Evolutionary conservation across 1,140 invertebrate genomes (phyloP).

Genomic region (Drosophila pruinosa): DNA sequence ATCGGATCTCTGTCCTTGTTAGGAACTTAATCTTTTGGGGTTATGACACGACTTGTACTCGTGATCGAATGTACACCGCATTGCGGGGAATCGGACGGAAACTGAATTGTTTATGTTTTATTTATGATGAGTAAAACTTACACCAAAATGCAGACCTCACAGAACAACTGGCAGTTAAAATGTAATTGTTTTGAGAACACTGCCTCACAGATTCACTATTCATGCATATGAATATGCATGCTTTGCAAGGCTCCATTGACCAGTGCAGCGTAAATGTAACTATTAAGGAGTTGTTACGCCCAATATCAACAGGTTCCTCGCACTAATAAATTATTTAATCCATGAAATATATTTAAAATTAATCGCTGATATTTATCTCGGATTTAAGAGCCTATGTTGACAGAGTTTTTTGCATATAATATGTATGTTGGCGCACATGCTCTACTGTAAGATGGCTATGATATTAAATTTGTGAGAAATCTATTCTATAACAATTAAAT

Average conservation of each 20-base stretch:
- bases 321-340: slow-evolving; percentile 81
- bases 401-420: slow-evolving; percentile 49
- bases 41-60: too few relatives aligned
- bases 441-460: too few relatives aligned
- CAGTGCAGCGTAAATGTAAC: slow-evolving; percentile 68
- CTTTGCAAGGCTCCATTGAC: slow-evolving; percentile 26
- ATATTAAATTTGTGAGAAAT: too few relatives aligned
- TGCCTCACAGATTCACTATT: background rate
- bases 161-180: slow-evolving; percentile 75
- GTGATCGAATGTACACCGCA: background rate
- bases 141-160: slow-evolving; percentile 73
- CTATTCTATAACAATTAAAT: too few relatives aligned
- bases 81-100: slow-evolving; percentile 14
- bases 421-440: slow-evolving; percentile 34
- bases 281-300: slow-evolving; percentile 27
- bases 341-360: slow-evolving; percentile 80
- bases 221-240: background rate
- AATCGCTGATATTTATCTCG: slow-evolving; percentile 81
- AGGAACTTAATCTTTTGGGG: too few relatives aligned
- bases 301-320: too few relatives aligned
- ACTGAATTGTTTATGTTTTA: slow-evolving; percentile 75
- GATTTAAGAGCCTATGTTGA: slow-evolving; percentile 41
- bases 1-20: too few relatives aligned
- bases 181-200: slow-evolving; percentile 64
- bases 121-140: slow-evolving; percentile 62